Base-by-base conservation (phyloP, 2,888 invertebrate species). In the Ctenicera cuprea region DNA sequence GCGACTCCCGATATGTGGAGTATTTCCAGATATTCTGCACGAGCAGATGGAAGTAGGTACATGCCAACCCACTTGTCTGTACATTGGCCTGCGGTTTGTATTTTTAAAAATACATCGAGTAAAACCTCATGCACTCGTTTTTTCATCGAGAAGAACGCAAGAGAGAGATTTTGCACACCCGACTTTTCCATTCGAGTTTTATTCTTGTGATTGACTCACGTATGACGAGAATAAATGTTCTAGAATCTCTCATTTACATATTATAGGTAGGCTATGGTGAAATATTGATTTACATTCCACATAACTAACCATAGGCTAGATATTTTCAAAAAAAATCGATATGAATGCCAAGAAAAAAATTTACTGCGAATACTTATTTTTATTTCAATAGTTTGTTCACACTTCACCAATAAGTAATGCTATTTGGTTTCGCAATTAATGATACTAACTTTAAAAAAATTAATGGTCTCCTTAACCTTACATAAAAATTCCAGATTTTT, bases 11-110 rank as follows among this genome's bases (percentile, higher is more conserved):
- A 59, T 30, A 14, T 12, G 20, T n/a, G 38, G 59, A 38, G 33
- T 38, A 38, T 59, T 59, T 59, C 18, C 38, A 59, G 59, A 20
- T 33, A 54, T 38, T 57, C 41, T 20, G 59, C 38, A 37, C 37
- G 37, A 57, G 62, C 37, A n/a, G 33, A 48, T 48, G 38, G 38
- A 8, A 20, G 18, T 12, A 59, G 33, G 26, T 48, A 16, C 18
- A 57, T 45, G 66, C 63, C 62, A 71, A 75, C 75, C 74, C 68
- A 76, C 76, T 76, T 73, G 74, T 45, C 74, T 54, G 74, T 76
- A 62, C 76, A 57, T 74, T 76, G 71, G 74, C 76, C 74, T 65
- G 69, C 16, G 65, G 45, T 52, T 43, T 26, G 52, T 74, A 70
- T 73, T 76, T 75, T 59, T 59, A 59, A 59, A 54, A 59, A 59